A percentile compares a stretch with the other conserved stretches of the same genome.
Evolutionary conservation across 2,888 invertebrate genomes (phyloP).

Genomic region (Sphecodes monilicornis): DNA sequence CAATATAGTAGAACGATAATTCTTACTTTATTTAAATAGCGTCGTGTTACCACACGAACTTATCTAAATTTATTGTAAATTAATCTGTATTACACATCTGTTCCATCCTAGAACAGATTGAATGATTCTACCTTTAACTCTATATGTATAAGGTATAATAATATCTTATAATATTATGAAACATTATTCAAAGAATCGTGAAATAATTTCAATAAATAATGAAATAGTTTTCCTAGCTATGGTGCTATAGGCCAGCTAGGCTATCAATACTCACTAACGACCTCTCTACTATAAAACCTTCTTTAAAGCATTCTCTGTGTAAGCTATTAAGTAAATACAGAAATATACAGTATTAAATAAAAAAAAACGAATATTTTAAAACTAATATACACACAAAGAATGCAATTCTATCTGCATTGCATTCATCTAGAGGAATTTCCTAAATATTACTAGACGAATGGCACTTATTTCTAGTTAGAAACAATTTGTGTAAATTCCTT

Average conservation of each 20-base stretch:
- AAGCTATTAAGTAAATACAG: too few relatives aligned
- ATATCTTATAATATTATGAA: background rate
- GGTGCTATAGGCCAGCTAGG: background rate
- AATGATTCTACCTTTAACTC: background rate
- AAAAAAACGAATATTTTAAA: background rate
- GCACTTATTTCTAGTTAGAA: conserved; percentile 42
- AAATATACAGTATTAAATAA: too few relatives aligned
- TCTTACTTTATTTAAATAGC: too few relatives aligned
- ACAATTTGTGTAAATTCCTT: conserved; percentile 41
- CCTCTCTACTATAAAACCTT: too few relatives aligned
- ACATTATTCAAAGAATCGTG: background rate
- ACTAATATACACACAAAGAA: background rate
- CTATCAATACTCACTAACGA: too few relatives aligned
- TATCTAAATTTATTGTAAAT: too few relatives aligned
- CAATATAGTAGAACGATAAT: too few relatives aligned
- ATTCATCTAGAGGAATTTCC: conserved; percentile 34
- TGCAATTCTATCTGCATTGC: background rate
- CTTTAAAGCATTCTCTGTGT: too few relatives aligned
- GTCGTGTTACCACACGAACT: too few relatives aligned
- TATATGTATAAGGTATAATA: background rate
- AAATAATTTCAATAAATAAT: too few relatives aligned
- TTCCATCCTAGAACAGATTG: background rate
- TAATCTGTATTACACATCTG: too few relatives aligned
- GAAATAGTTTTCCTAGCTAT: background rate
- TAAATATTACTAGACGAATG: conserved; percentile 48